Evolutionary conservation across 2,888 invertebrate species (phyloP).

Genomic region (Brassicogethes aeneus): DNA sequence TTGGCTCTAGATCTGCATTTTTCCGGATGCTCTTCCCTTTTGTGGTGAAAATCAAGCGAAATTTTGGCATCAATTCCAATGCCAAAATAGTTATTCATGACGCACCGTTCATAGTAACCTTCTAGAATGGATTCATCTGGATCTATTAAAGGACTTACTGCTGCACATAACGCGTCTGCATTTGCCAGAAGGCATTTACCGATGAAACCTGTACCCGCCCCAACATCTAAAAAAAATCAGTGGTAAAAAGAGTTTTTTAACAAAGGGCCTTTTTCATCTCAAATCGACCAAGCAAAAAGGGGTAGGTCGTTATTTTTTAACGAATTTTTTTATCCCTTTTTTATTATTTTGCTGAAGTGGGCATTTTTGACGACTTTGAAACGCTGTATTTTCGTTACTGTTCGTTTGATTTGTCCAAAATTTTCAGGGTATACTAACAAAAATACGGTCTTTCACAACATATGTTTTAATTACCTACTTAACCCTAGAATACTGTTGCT

Average conservation of each 20-base stretch:
- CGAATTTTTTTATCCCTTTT: no score
- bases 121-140: slow-evolving; percentile 81
- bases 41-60: slow-evolving; percentile 92
- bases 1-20: slow-evolving; percentile 90
- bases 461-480: no score
- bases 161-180: slow-evolving; percentile 92
- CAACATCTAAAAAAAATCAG: slow-evolving; percentile 46
- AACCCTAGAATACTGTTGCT: no score
- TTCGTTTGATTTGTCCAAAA: no score
- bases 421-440: no score
- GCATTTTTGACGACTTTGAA: no score
- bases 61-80: slow-evolving; percentile 98
- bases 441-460: no score
- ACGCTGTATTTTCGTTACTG: no score
- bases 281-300: no score
- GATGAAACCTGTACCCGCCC: slow-evolving; percentile 75
- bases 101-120: slow-evolving; percentile 87
- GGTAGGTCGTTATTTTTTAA: no score
- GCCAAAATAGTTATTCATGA: slow-evolving; percentile 99
- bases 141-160: slow-evolving; percentile 92
- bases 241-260: neutral
- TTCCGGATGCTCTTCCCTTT: slow-evolving; percentile 93
- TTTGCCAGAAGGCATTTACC: slow-evolving; percentile 93
- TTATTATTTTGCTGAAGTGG: no score
- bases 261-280: no score